These are phyloP conservation scores for Telmatochromis brachygnathus DNA, from an alignment of 2,113 vertebrate genomes.

Conservation along the genomic window DNA sequence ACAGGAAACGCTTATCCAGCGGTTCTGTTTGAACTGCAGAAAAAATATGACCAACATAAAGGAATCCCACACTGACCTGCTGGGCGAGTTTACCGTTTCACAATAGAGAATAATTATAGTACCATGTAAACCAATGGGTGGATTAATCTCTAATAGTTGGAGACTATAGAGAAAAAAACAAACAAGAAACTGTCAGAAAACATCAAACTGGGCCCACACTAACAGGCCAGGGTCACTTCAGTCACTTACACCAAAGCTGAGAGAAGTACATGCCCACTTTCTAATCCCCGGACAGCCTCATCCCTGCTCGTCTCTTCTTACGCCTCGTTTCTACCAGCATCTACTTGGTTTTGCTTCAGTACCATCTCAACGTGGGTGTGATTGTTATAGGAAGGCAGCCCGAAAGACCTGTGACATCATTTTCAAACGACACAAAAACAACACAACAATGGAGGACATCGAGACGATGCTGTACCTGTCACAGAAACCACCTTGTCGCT, in stretches of 20 bases:
- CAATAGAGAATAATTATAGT: not conserved
- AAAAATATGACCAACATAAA: not conserved
- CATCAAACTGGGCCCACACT: not conserved
- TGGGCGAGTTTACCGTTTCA: not conserved
- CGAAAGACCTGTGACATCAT: not conserved
- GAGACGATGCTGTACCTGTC: not conserved
- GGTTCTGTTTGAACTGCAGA: not conserved
- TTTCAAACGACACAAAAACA: not conserved
- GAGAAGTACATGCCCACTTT: not conserved
- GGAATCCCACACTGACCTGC: not conserved
- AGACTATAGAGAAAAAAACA: not conserved
- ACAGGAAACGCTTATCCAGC: not conserved
- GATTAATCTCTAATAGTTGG: not conserved
- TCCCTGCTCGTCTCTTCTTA: not conserved
- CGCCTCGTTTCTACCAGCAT: not conserved
- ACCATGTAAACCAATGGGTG: not conserved
- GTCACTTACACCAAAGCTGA: not conserved
- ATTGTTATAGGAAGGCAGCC: not conserved
- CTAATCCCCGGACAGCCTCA: not conserved
- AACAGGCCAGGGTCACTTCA: not conserved
- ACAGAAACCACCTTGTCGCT: not conserved
- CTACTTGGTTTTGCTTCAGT: not conserved
- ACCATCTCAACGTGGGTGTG: not conserved
- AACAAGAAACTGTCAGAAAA: not conserved
- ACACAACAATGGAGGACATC: not conserved